Conservation (phyloP, 2,113 vertebrate genomes). For the Tamias sibiricus region DNA sequence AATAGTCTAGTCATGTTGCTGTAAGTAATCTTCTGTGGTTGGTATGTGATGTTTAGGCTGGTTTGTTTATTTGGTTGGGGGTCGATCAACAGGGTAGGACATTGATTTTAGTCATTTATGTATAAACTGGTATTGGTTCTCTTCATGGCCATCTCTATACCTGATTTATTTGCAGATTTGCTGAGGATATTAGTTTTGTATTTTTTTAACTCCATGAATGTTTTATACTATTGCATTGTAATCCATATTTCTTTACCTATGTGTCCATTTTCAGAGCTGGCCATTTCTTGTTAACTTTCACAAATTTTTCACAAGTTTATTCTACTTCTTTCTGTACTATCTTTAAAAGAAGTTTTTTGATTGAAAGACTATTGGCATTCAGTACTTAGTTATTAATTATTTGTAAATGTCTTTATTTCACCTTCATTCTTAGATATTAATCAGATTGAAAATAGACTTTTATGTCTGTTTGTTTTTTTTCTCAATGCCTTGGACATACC, state of each 20-base stretch:
- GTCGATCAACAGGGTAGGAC: background rate
- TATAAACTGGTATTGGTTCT: background rate
- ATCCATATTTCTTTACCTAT: background rate
- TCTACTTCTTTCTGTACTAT: background rate
- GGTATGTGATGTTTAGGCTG: no score
- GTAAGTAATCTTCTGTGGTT: no score
- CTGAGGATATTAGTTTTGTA: background rate
- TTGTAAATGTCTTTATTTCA: background rate
- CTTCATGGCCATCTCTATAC: background rate
- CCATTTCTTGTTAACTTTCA: background rate
- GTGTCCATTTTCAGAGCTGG: background rate
- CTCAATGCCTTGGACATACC: background rate
- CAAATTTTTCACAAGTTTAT: background rate
- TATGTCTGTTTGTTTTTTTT: background rate
- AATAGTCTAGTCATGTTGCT: background rate
- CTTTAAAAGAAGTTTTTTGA: conserved; percentile 21
- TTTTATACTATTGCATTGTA: background rate
- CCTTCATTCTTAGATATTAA: background rate
- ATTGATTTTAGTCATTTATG: background rate
- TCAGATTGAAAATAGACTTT: background rate
- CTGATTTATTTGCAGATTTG: background rate
- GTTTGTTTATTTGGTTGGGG: no score
- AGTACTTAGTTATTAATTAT: background rate
- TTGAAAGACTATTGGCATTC: background rate
- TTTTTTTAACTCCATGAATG: background rate